Conservation (phyloP, 2,888 invertebrate genomes). For the Platycheirus albimanus region DNA sequence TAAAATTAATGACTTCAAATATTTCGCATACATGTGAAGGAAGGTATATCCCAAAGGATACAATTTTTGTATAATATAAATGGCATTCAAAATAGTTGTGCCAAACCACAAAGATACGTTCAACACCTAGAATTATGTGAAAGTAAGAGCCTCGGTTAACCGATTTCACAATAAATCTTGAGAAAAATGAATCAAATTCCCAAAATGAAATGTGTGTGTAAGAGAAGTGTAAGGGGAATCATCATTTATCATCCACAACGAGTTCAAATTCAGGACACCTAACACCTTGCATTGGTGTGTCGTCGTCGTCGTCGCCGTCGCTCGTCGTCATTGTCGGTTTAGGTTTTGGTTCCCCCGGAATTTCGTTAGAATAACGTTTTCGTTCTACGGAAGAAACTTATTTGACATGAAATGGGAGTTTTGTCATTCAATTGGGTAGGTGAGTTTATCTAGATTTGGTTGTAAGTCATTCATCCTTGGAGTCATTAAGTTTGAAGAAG, state of each 20-base stretch:
- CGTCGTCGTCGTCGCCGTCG: background rate
- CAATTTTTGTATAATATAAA: slow-evolving; percentile 28
- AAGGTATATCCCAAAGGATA: slow-evolving; percentile 57
- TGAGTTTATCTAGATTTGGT: slow-evolving; percentile 29
- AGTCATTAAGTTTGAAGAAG: slow-evolving; percentile 17
- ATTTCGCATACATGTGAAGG: slow-evolving; percentile 59
- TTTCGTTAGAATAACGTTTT: background rate
- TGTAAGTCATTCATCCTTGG: slow-evolving; percentile 3
- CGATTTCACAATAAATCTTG: slow-evolving; percentile 82
- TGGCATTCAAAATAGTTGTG: slow-evolving; percentile 59
- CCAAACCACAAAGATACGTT: slow-evolving; percentile 58
- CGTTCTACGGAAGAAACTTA: slow-evolving; percentile 9
- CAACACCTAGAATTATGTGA: slow-evolving; percentile 64
- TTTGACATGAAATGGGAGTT: slow-evolving; percentile 31
- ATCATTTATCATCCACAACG: slow-evolving; percentile 62
- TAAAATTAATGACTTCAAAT: slow-evolving; percentile 76
- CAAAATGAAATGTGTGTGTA: slow-evolving; percentile 50
- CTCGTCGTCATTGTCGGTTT: too few relatives aligned
- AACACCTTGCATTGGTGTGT: slow-evolving; percentile 45
- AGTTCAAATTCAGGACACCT: slow-evolving; percentile 53
- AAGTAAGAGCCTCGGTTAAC: slow-evolving; percentile 78
- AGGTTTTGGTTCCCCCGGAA: slow-evolving; percentile 5
- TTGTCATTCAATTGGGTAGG: slow-evolving; percentile 32
- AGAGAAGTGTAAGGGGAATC: background rate
- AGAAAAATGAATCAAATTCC: slow-evolving; percentile 81